Evolutionary conservation across 2,797 vertebrate genomes (phyloP).

Genomic region (Amblyraja radiata): DNA sequence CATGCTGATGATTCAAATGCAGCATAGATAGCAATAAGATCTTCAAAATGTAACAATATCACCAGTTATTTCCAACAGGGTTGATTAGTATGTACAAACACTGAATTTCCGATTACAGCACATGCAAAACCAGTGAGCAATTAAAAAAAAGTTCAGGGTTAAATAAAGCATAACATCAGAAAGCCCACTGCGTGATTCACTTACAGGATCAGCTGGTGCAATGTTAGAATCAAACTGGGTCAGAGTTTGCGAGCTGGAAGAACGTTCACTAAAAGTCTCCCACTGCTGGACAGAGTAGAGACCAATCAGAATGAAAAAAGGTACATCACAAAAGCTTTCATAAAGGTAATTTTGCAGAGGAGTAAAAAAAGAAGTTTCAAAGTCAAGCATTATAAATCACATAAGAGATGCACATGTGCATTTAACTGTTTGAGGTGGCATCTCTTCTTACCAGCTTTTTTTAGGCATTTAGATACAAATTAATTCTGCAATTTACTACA

Average conservation of each 20-base stretch:
- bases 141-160: constrained; percentile 65
- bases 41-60: not conserved
- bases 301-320: constrained; percentile 69
- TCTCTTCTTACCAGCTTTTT: not conserved
- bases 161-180: constrained; percentile 88
- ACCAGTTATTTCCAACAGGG: not conserved
- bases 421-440: not conserved
- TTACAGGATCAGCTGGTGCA: constrained; percentile 99
- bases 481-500: not conserved
- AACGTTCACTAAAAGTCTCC: constrained; percentile 99
- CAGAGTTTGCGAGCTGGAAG: constrained; percentile 99
- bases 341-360: constrained; percentile 25
- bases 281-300: constrained; percentile 97
- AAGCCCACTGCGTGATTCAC: constrained; percentile 98
- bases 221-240: constrained; percentile 99
- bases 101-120: not conserved
- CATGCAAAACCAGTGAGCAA: constrained; percentile 32
- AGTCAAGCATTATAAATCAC: constrained; percentile 27
- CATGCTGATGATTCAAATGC: constrained; percentile 19
- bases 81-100: constrained; percentile 1
- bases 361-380: constrained; percentile 44
- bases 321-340: constrained; percentile 37
- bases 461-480: not conserved
- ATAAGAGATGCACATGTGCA: not conserved
- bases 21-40: not conserved